Conservation (phyloP, 2,113 vertebrate species). For the Lampris incognitus region DNA sequence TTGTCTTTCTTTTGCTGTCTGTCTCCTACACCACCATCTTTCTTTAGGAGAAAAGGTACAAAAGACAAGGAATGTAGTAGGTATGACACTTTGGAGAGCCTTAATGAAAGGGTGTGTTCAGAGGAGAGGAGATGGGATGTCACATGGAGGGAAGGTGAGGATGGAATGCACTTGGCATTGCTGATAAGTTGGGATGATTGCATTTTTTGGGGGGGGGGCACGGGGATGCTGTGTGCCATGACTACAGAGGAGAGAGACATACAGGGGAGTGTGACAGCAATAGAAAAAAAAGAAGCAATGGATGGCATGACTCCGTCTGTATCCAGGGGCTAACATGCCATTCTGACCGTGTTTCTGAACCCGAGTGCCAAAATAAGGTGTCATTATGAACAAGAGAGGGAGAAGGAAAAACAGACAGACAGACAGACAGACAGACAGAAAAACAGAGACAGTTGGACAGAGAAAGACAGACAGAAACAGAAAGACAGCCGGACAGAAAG, state of each 20-base stretch:
- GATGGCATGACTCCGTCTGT: not conserved
- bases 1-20: too few species aligned
- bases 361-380: not conserved
- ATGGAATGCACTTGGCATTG: not conserved
- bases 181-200: slow-evolving; percentile 33
- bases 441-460: not conserved
- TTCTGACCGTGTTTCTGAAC: not conserved
- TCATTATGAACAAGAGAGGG: not conserved
- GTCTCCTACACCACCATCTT: too few species aligned
- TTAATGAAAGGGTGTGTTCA: not conserved
- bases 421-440: not conserved
- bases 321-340: not conserved
- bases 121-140: slow-evolving; percentile 7
- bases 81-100: too few species aligned
- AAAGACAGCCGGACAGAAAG: not conserved
- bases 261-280: not conserved
- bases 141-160: not conserved
- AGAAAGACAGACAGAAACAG: too few species aligned
- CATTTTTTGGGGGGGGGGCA: not conserved
- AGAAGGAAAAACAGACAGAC: not conserved
- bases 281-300: not conserved
- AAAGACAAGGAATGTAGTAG: too few species aligned
- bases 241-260: not conserved
- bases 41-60: too few species aligned
- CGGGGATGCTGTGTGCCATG: not conserved